Percentiles rank a stretch among this genome's conserved stretches.
Evolutionary conservation across 2,888 invertebrate species (phyloP).

Genomic region (Perdita meconis): DNA sequence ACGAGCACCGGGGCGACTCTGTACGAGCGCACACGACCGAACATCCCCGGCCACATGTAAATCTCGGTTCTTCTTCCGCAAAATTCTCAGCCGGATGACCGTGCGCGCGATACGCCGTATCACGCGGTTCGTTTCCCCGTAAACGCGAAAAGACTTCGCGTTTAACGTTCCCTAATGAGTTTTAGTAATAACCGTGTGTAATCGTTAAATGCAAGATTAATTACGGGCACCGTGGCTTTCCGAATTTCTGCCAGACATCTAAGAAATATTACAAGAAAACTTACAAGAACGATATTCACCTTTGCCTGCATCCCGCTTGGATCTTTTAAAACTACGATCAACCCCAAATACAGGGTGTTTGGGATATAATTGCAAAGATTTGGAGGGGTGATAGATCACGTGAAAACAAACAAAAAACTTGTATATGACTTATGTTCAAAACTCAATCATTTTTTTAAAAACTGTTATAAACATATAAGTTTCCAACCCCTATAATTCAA

Average conservation of each 20-base stretch:
- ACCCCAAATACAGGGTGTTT: too few species aligned
- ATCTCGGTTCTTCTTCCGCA: slow-evolving; percentile 48
- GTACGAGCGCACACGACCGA: neutral
- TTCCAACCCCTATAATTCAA: too few species aligned
- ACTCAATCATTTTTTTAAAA: too few species aligned
- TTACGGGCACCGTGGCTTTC: slow-evolving; percentile 10
- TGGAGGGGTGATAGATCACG: too few species aligned
- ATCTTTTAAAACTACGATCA: too few species aligned
- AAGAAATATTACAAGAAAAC: neutral
- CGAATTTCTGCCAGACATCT: slow-evolving; percentile 16
- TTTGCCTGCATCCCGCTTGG: too few species aligned
- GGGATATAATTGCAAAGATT: too few species aligned
- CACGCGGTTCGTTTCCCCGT: slow-evolving; percentile 32
- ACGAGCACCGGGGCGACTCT: neutral
- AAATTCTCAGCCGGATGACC: slow-evolving; percentile 49
- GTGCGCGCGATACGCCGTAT: slow-evolving; percentile 25
- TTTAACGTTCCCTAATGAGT: slow-evolving; percentile 36
- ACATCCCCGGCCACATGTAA: slow-evolving; percentile 16
- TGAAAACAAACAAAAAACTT: too few species aligned
- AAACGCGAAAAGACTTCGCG: slow-evolving; percentile 16
- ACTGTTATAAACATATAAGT: too few species aligned
- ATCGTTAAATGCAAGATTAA: slow-evolving; percentile 2
- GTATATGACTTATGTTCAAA: too few species aligned
- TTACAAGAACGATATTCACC: too few species aligned
- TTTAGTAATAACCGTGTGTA: slow-evolving; percentile 25